These are phyloP conservation scores for Ceyx erithaca DNA, from an alignment of 2,797 vertebrate species.

Conservation along the genomic window DNA sequence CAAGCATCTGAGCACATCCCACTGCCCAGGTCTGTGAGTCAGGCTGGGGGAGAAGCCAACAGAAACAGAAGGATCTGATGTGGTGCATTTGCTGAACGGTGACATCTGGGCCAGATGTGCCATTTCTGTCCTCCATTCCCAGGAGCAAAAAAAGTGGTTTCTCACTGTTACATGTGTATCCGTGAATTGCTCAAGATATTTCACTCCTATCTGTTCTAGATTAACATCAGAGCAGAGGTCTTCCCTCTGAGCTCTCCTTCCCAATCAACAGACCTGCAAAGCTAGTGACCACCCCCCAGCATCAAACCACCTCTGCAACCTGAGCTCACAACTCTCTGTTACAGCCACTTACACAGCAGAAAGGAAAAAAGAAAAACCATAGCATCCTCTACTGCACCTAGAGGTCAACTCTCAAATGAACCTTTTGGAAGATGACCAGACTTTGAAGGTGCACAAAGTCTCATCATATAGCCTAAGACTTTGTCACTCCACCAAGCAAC, in stretches of 20 bases:
- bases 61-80: background rate
- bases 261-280: accelerated
- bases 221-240: background rate
- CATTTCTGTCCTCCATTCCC: background rate
- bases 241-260: background rate
- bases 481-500: background rate
- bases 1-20: accelerated
- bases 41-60: background rate
- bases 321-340: accelerated
- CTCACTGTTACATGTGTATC: too few species aligned
- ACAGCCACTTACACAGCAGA: too few species aligned
- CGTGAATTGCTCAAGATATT: background rate
- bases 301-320: background rate
- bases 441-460: background rate
- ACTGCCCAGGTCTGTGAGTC: accelerated
- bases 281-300: accelerated
- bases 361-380: background rate
- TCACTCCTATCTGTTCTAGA: background rate
- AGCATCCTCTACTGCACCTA: accelerated
- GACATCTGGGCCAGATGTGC: background rate
- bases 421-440: accelerated
- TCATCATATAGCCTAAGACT: accelerated
- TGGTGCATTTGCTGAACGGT: background rate
- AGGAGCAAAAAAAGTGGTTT: accelerated
- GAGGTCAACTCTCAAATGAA: background rate